These are phyloP conservation scores for Megaustenia siamemsis DNA, from an alignment of 2,888 invertebrate genomes.

Conservation along the genomic window DNA sequence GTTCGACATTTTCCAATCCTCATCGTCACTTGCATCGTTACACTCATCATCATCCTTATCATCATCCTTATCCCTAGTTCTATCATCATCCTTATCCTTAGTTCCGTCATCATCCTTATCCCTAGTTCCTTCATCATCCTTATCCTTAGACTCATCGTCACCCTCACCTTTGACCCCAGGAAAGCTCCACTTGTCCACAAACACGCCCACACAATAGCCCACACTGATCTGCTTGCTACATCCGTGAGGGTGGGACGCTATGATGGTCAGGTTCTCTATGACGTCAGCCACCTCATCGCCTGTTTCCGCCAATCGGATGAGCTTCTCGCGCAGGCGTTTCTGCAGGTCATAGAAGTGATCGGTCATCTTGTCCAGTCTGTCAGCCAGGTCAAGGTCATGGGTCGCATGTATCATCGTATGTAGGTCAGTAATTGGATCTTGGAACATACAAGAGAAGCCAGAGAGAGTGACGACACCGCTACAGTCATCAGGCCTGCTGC, in stretches of 20 bases:
- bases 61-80: no score
- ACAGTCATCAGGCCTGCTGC: not conserved
- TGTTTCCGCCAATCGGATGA: no score
- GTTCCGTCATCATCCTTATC: no score
- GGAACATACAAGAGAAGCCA: not conserved
- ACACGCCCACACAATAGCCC: not conserved
- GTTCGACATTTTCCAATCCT: no score
- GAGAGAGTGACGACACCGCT: not conserved
- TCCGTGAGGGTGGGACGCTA: conserved; percentile 21
- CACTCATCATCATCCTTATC: no score
- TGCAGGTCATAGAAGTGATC: not conserved
- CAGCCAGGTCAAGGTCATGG: not conserved
- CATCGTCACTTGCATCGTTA: no score
- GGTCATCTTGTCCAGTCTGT: not conserved
- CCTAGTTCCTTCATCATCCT: no score
- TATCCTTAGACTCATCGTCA: no score
- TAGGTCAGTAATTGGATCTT: not conserved
- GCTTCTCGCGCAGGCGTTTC: not conserved
- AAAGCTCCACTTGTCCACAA: no score
- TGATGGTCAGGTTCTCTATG: not conserved
- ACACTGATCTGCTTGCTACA: conserved; percentile 11
- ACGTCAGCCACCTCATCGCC: not conserved
- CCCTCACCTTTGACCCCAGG: no score
- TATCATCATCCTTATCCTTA: no score
- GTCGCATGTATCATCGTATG: not conserved